Conservation (phyloP, 2,113 vertebrate genomes). For the Balaeniceps rex region DNA sequence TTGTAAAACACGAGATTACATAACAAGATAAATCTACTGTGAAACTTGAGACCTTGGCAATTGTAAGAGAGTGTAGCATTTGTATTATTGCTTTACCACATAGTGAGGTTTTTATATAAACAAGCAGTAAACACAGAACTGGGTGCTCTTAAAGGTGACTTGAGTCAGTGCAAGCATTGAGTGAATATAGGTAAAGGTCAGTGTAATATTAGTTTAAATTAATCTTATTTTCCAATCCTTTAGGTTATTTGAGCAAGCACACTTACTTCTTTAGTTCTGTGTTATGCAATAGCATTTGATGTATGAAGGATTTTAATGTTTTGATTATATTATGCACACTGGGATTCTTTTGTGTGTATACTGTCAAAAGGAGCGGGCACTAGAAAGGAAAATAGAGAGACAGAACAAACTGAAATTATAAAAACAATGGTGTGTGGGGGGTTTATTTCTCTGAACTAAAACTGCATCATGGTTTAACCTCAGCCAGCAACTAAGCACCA, state of each 20-base stretch:
- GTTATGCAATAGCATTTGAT: neutral
- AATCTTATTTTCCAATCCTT: neutral
- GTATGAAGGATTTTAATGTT: neutral
- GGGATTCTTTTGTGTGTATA: neutral
- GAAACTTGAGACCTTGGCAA: neutral
- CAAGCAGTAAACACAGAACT: neutral
- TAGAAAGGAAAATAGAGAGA: neutral
- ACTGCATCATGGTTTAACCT: neutral
- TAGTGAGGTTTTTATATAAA: neutral
- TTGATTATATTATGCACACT: neutral
- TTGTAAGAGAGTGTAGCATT: neutral
- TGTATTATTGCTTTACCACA: neutral
- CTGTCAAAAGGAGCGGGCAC: neutral
- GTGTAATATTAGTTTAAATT: neutral
- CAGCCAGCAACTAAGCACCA: no score
- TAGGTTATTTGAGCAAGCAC: neutral
- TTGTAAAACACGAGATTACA: accelerated
- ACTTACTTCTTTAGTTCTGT: neutral
- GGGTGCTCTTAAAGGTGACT: neutral
- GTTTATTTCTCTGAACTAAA: neutral
- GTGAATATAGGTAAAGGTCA: neutral
- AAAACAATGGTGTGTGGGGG: no score
- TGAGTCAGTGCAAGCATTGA: neutral
- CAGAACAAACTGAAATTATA: neutral
- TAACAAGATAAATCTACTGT: neutral